Evolutionary conservation across 2,113 vertebrate genomes (phyloP), one percentile per base, ranked within the genome.

Genomic region (Pterophyllum scalare): DNA sequence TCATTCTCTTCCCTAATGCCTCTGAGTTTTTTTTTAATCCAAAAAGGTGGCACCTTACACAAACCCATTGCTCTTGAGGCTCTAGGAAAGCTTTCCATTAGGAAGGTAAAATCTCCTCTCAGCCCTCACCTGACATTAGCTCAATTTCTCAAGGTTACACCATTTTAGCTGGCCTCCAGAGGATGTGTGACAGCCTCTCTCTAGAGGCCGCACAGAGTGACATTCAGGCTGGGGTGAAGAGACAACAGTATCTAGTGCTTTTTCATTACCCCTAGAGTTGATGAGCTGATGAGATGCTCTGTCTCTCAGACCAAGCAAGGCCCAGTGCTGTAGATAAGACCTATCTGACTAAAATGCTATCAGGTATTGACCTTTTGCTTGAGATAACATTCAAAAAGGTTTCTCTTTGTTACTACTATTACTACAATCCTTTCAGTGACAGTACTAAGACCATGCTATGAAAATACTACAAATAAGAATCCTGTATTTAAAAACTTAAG

Each of bases 41-140:
- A 83, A 86, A 90, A 84, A 78, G 85, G 76, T 87, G 79, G 40
- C 49, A 59, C 43, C 33, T 70, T 59, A 70, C 28, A n/a, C 57
- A 5, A 12, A 85, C 80, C 88, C 75, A 91, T 90, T 60, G 79
- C 79, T 88, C 87, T 80, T 78, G 77, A 2, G 24, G 43, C 77
- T 81, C 82, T 77, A 2, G 8, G 83, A 75, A 88, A 89, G 83
- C 79, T 40, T 91, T 91, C 87, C 87, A 91, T 91, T 85, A 85
- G 62, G 79, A 84, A 81, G 82, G 83, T 89, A 72, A 88, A 86
- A 86, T 81, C 79, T 65, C 79, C 59, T 72, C 79, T 22, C 33
- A 85, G 88, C 57, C 60, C 49, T 85, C 64, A 54, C 65, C 81
- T 86, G 77, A 81, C 79, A 88, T 78, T 83, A 87, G 85, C 85